Conservation (phyloP, 1,140 invertebrate species). For the Linepithema humile region DNA sequence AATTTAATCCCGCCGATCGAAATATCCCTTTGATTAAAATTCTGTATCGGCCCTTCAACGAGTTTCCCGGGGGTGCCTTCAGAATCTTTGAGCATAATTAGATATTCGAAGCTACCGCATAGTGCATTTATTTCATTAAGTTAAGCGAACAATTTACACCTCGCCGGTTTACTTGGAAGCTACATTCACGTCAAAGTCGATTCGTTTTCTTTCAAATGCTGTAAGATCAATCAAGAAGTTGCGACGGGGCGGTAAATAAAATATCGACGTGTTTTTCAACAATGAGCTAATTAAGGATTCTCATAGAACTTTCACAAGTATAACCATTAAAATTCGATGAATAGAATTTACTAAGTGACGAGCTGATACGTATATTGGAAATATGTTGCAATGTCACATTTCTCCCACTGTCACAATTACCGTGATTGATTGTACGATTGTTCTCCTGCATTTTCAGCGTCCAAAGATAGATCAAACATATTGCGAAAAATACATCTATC, state of each 20-base stretch:
- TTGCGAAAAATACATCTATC: background rate
- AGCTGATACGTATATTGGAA: background rate
- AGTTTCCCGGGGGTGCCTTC: slow-evolving; percentile 11
- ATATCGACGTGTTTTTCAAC: background rate
- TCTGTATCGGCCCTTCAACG: slow-evolving; percentile 24
- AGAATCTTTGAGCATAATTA: slow-evolving; percentile 31
- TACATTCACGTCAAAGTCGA: background rate
- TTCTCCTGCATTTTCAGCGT: background rate
- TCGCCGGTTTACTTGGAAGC: background rate
- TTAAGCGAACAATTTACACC: slow-evolving; percentile 25
- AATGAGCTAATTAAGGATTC: background rate
- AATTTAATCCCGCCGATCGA: background rate
- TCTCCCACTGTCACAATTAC: background rate
- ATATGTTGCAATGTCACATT: background rate
- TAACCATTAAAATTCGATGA: background rate
- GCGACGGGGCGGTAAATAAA: background rate
- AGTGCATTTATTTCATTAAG: slow-evolving; percentile 26
- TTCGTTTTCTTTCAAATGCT: background rate
- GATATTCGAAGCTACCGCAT: slow-evolving; percentile 31
- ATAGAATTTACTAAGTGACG: background rate
- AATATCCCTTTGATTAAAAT: slow-evolving; percentile 43
- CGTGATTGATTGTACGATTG: background rate
- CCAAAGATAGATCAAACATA: background rate
- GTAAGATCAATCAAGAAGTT: background rate
- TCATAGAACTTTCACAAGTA: background rate